A percentile compares a stretch with the other conserved stretches of the same genome.
phyloP scores from a whole-genome alignment of 2,888 invertebrate genomes.

The Temnothorax unifasciatus region DNA sequence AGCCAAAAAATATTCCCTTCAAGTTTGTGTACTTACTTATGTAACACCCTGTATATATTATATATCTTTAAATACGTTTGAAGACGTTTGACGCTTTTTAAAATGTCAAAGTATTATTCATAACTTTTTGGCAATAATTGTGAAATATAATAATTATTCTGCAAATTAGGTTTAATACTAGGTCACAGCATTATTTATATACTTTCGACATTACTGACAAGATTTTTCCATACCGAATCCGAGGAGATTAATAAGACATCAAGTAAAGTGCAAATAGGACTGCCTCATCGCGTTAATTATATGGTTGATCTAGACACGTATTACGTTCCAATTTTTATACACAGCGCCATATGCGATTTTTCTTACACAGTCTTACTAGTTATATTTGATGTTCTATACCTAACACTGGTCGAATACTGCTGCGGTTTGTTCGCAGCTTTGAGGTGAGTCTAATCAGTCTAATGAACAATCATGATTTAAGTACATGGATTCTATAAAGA shows the following conservation, averaged over 20 bases:
- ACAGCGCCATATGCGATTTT: neutral
- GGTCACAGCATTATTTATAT: neutral
- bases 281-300: slow-evolving; percentile 28
- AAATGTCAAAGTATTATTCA: neutral
- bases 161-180: slow-evolving; percentile 15
- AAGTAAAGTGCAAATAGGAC: neutral
- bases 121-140: neutral
- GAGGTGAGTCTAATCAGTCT: neutral
- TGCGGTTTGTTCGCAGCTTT: slow-evolving; percentile 24
- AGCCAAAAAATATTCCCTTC: no score
- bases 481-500: neutral
- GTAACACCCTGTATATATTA: no score
- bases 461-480: neutral
- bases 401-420: neutral
- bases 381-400: slow-evolving; percentile 8
- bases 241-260: neutral
- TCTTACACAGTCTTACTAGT: neutral
- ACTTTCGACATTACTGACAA: neutral
- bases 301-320: neutral
- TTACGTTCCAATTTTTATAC: slow-evolving; percentile 33
- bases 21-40: no score
- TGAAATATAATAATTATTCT: neutral
- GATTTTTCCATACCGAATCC: neutral
- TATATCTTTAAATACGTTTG: neutral
- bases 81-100: neutral